These are phyloP conservation scores for Ooceraea biroi DNA, from an alignment of 1,140 invertebrate species.

Conservation along the genomic window DNA sequence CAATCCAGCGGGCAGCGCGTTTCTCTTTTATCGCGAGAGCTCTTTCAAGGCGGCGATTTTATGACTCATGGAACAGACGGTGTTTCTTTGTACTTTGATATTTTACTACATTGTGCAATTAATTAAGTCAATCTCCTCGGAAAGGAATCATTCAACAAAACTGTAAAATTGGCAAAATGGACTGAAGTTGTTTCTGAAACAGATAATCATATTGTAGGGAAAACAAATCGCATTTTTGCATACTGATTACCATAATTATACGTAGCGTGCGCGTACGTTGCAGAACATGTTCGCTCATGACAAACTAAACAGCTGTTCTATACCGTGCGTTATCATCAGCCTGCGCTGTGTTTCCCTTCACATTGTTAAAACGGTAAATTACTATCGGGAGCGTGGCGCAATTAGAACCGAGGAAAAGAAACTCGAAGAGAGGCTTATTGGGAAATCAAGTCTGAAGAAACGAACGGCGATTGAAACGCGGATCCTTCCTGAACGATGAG, in stretches of 20 bases:
- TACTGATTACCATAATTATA: constrained; percentile 28
- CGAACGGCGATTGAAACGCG: constrained; percentile 27
- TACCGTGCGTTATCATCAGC: constrained; percentile 25
- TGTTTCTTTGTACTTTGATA: neutral
- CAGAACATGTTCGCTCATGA: constrained; percentile 12
- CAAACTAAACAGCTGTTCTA: constrained; percentile 45
- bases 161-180: constrained; percentile 1
- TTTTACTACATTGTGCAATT: neutral
- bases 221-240: constrained; percentile 23
- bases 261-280: constrained; percentile 17
- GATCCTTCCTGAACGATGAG: constrained; percentile 7
- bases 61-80: neutral
- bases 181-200: no score
- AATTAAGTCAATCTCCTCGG: neutral
- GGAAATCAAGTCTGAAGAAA: constrained; percentile 33
- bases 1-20: neutral
- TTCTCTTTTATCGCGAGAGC: constrained; percentile 18
- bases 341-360: constrained; percentile 19
- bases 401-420: constrained; percentile 41
- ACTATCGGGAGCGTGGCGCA: constrained; percentile 31
- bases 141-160: neutral
- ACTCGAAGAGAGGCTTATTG: constrained; percentile 40
- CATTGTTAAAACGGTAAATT: constrained; percentile 61
- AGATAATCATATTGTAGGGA: neutral
- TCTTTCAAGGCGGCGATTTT: neutral